Evolutionary conservation across 2,113 vertebrate genomes (phyloP), one percentile per base, ranked within the genome.

Genomic region (Gallinago undulata): DNA sequence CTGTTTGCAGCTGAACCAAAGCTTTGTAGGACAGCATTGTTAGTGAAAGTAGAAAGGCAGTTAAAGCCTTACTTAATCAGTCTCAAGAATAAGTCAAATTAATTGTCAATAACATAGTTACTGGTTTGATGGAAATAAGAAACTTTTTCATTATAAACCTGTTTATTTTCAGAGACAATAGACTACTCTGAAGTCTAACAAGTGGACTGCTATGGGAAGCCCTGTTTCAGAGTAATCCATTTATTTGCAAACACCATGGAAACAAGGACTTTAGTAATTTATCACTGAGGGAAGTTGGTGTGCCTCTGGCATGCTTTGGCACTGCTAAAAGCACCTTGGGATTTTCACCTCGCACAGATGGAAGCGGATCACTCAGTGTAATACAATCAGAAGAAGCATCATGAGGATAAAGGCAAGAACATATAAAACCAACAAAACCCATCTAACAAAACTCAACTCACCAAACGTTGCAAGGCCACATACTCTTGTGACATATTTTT

Each of bases 401-500:
- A 22, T 0, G 10, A 81, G 23, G 76, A 31, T 21, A 67, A 84
- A 89, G 53, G 56, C 43, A 85, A 74, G 47, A 13, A 66, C 45
- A 64, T 9, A 33, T 53, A 78, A 81, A 9, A 0, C 10, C n/a
- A 74, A 39, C 16, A 41, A 48, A 83, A 82, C 5, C 2, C 31
- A 47, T 2, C 0, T 6, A 22, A 41, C 41, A 86, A 60, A 81
- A 62, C 33, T 60, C 27, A 79, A 98, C 99, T 98, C 97, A 99
- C 99, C 99, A 27, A 99, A 99, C 2, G 99, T 99, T 59, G 98
- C 99, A 88, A 99, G 98, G 84, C 99, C 99, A 78, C 99, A 99
- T 21, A 99, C 99, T 90, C 99, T 98, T 1, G 99, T 99, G 75
- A 99, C 99, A 0, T 99, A 99, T 98, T 99, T 99, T 97, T 99